Conservation (phyloP, 2,113 vertebrate genomes). For the Poeciliopsis occidentalis region DNA sequence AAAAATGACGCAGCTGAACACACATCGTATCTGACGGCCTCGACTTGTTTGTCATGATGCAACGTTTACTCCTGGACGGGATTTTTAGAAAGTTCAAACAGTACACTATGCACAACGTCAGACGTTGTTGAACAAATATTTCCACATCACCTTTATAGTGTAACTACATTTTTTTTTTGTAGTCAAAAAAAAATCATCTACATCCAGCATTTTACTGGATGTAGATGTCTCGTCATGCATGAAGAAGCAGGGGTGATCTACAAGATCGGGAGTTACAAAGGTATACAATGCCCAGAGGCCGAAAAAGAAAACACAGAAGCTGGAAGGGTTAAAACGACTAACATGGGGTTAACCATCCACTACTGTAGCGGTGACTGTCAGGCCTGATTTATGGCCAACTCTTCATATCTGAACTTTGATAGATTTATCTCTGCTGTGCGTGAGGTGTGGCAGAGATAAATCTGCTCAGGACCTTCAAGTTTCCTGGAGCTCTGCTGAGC, state of each 20-base stretch:
- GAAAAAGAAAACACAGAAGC: conserved; percentile 23
- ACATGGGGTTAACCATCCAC: conserved; percentile 28
- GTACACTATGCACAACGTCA: too few relatives aligned
- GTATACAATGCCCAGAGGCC: background rate
- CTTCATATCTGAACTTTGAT: conserved; percentile 41
- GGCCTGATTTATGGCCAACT: conserved; percentile 32
- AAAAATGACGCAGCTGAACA: background rate
- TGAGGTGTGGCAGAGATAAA: too few relatives aligned
- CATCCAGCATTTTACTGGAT: conserved; percentile 1
- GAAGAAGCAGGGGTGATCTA: conserved; percentile 23
- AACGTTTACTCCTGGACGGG: background rate
- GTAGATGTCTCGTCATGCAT: conserved; percentile 7
- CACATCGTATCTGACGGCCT: background rate
- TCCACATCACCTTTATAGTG: background rate
- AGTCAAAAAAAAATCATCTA: too few relatives aligned
- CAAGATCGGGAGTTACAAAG: conserved; percentile 5
- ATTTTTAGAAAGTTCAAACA: background rate
- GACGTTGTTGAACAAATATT: background rate
- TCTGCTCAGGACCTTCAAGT: conserved; percentile 11
- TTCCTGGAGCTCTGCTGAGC: conserved; percentile 29
- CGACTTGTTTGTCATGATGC: background rate
- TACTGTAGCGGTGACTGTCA: conserved; percentile 12
- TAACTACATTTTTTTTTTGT: background rate
- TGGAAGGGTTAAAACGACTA: background rate
- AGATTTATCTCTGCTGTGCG: conserved; percentile 47